Conservation (phyloP, 2,888 invertebrate genomes). For the Panopea generosa region DNA sequence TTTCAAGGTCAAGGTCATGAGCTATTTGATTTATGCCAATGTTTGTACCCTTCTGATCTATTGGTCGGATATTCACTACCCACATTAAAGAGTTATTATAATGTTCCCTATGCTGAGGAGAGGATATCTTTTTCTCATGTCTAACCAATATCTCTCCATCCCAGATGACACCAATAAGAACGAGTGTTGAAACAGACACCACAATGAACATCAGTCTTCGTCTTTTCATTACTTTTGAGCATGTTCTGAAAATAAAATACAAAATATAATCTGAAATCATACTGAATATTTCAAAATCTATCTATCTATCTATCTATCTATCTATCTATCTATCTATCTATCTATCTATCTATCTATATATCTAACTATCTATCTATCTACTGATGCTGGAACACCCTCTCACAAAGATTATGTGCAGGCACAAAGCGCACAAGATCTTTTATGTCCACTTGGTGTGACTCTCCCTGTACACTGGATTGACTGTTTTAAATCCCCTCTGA, state of each 20-base stretch:
- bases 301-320: too few relatives aligned
- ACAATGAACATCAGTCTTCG: neutral
- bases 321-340: too few relatives aligned
- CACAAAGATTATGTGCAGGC: too few relatives aligned
- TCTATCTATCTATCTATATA: too few relatives aligned
- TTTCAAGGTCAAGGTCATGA: slow-evolving; percentile 57
- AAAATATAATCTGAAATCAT: too few relatives aligned
- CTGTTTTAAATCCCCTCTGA: too few relatives aligned
- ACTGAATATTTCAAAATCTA: too few relatives aligned
- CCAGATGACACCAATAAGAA: neutral
- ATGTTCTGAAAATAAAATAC: slow-evolving; percentile 21
- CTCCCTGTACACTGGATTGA: too few relatives aligned
- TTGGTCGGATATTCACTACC: slow-evolving; percentile 35
- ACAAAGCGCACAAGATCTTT: too few relatives aligned
- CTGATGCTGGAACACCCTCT: too few relatives aligned
- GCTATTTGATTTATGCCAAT: slow-evolving; percentile 52
- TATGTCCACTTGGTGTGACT: too few relatives aligned
- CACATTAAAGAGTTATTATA: slow-evolving; percentile 41
- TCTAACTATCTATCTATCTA: too few relatives aligned
- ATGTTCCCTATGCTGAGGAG: slow-evolving; percentile 40
- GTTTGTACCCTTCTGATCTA: slow-evolving; percentile 1
- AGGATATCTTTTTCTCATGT: slow-evolving; percentile 23
- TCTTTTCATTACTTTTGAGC: slow-evolving; percentile 8
- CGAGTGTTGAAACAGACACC: neutral
- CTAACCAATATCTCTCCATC: slow-evolving; percentile 34